These are phyloP conservation scores for Tolypeutes matacus DNA, from an alignment of 2,797 vertebrate genomes.

Conservation along the genomic window DNA sequence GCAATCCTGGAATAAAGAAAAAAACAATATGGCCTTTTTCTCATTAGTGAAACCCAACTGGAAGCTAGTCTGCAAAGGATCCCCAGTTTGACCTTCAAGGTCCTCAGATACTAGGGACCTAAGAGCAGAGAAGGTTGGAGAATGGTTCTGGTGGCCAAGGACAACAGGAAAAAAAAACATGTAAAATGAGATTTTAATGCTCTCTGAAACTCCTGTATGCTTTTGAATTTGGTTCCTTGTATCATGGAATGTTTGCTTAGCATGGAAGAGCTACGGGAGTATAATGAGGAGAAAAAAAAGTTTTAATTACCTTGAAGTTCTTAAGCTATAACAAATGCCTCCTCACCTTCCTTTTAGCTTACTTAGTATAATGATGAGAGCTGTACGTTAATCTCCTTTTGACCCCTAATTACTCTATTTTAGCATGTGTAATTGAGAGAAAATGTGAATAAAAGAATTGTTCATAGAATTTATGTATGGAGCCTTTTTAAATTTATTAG, in stretches of 20 bases:
- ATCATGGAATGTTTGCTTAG: background rate
- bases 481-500: background rate
- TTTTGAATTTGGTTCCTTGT: background rate
- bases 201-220: background rate
- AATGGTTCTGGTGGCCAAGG: too few species aligned
- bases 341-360: background rate
- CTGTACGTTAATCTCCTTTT: background rate
- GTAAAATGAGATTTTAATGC: background rate
- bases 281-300: background rate
- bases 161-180: background rate
- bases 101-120: too few species aligned
- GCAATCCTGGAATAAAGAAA: background rate
- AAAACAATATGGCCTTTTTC: background rate
- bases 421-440: background rate
- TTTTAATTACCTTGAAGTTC: background rate
- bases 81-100: too few species aligned
- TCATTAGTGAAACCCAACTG: background rate
- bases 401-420: background rate
- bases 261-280: background rate
- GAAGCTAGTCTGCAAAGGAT: background rate
- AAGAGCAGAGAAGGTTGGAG: too few species aligned
- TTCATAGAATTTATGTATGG: background rate
- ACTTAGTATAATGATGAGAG: background rate
- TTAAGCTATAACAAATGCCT: background rate
- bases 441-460: background rate